phyloP scores from a whole-genome alignment of 2,797 vertebrate species.

The Ctenopoma kingsleyae region DNA sequence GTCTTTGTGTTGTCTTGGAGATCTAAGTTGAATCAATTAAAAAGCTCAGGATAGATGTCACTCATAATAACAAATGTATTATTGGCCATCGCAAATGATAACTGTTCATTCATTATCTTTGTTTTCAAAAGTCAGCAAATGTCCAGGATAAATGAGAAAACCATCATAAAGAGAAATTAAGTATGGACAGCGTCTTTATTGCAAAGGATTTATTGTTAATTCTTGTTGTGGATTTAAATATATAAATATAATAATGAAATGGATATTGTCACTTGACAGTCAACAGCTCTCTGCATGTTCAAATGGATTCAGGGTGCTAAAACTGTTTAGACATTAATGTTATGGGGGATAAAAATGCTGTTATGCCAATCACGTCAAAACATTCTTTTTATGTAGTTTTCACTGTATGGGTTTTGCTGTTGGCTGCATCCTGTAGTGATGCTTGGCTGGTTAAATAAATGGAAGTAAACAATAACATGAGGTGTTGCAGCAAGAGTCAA shows the following conservation, averaged over 20 bases:
- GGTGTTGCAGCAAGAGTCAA: constrained; percentile 22
- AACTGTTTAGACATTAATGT: constrained; percentile 15
- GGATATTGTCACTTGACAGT: constrained; percentile 28
- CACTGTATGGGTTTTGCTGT: constrained; percentile 25
- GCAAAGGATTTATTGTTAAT: constrained; percentile 20
- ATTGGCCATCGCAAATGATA: constrained; percentile 36
- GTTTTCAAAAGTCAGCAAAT: constrained; percentile 51
- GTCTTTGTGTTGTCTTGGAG: constrained; percentile 59
- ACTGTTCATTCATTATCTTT: constrained; percentile 20
- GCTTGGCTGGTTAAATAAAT: constrained; percentile 45
- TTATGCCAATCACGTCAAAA: constrained; percentile 6
- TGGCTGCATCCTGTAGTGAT: constrained; percentile 17
- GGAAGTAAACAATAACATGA: constrained; percentile 39
- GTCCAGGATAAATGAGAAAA: constrained; percentile 41
- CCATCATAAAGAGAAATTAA: constrained; percentile 22
- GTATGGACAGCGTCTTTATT: constrained; percentile 15
- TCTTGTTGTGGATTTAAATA: constrained; percentile 13
- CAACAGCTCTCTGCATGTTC: constrained; percentile 22
- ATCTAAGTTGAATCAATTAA: constrained; percentile 71
- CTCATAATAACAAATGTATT: constrained; percentile 52
- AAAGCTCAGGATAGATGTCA: constrained; percentile 85
- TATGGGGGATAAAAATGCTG: constrained; percentile 6
- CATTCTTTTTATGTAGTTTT: constrained; percentile 29
- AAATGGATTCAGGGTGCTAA: constrained; percentile 24
- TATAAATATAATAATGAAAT: constrained; percentile 5